These are phyloP conservation scores for Magallana nippona DNA, from an alignment of 2,888 invertebrate species.

Conservation along the genomic window DNA sequence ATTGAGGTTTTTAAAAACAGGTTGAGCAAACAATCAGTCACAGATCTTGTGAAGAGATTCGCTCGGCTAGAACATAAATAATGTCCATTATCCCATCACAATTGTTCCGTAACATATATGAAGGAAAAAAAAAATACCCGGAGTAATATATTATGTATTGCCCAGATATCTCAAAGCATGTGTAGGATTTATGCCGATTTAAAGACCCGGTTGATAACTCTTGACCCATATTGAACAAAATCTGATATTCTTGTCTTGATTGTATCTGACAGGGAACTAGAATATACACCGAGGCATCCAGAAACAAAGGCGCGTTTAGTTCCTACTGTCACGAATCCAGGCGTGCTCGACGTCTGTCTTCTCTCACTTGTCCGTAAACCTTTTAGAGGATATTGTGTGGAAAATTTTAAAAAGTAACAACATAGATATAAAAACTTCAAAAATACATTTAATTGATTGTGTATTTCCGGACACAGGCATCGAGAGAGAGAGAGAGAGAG, in stretches of 20 bases:
- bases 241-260: conserved; percentile 16
- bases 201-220: conserved; percentile 30
- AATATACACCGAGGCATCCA: conserved; percentile 1
- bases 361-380: not conserved
- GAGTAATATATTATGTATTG: conserved; percentile 9
- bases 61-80: conserved; percentile 34
- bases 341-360: not conserved
- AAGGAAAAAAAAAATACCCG: not conserved
- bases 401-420: not conserved
- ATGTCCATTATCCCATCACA: conserved; percentile 8
- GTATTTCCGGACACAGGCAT: too few relatives aligned
- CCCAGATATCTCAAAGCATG: not conserved
- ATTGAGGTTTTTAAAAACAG: conserved; percentile 38
- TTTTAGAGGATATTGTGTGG: not conserved
- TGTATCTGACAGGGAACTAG: conserved; percentile 11
- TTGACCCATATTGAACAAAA: conserved; percentile 29
- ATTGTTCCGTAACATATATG: conserved; percentile 8
- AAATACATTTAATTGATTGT: too few relatives aligned
- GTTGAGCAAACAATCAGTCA: conserved; percentile 35
- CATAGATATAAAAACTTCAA: not conserved
- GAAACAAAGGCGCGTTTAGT: conserved; percentile 27
- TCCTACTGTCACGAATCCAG: conserved; percentile 13
- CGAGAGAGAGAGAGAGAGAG: too few relatives aligned
- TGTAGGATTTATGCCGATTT: conserved; percentile 1
- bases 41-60: conserved; percentile 24